Evolutionary conservation across 2,113 vertebrate genomes (phyloP), one percentile per base, ranked within the genome.

Genomic region (Maccullochella peelii): DNA sequence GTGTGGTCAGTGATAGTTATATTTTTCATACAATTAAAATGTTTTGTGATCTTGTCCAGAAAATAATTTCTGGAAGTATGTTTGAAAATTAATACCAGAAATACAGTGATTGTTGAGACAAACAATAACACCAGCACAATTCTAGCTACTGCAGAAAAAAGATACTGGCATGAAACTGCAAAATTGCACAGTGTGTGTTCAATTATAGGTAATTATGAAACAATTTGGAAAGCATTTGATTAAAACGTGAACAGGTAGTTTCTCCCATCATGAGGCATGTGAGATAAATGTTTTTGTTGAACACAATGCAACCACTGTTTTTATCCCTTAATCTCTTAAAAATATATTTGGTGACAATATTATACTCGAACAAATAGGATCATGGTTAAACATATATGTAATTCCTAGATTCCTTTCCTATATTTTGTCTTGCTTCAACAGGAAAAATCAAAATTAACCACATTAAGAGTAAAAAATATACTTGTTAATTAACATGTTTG

Each of bases 181-280:
- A 91, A 92, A 94, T 86, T 89, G 85, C 91, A 81, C 89, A 86
- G 88, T 79, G 84, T 91, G 89, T 76, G 84, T 90, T 89, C 86
- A 91, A 94, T 95, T 95, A 91, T 86, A 79, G 73, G 90, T 85
- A 93, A 94, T 95, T 93, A 92, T 93, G 83, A 94, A 90, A 94
- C 91, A 92, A 94, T 95, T 93, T 88, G 78, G 80, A 86, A 93
- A 90, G 86, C 81, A 83, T 92, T 91, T 89, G 86, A 89, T 91
- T 90, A 87, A 91, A 93, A 89, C 61, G 79, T 66, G 68, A 94
- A 93, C 92, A 93, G 90, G 90, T 93, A 87, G 79, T 91, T 89
- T 91, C 55, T 79, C 77, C 68, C 65, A 82, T 88, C 75, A 74
- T 42, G 77, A 85, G 58, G 83, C 80, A 88, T 71, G 86, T 61